phyloP scores from a whole-genome alignment of 2,888 invertebrate species.

The Apamea anceps region DNA sequence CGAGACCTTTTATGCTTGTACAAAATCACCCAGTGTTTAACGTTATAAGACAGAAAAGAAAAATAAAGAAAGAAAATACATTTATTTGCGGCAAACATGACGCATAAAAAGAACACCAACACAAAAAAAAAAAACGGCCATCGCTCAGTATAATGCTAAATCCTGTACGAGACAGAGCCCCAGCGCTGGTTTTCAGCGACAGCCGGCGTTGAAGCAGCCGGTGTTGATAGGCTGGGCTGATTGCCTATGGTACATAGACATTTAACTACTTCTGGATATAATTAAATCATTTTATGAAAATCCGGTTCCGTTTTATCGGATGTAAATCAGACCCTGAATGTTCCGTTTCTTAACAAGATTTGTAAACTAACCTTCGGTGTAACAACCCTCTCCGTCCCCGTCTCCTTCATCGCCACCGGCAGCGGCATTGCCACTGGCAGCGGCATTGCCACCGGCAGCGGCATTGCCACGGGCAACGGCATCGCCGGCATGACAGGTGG shows the following conservation, averaged over 20 bases:
- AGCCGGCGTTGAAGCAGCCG: too few species aligned
- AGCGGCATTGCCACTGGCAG: slow-evolving; percentile 47
- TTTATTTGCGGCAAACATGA: too few species aligned
- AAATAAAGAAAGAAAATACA: too few species aligned
- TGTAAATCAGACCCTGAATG: not conserved
- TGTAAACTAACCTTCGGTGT: slow-evolving; percentile 79
- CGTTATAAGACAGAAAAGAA: too few species aligned
- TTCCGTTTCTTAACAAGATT: not conserved
- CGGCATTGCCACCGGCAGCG: slow-evolving; percentile 43
- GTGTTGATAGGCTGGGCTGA: too few species aligned
- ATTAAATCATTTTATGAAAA: not conserved
- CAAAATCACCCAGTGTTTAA: not conserved
- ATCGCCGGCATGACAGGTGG: slow-evolving; percentile 59
- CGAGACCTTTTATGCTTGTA: not conserved
- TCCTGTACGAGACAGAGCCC: too few species aligned
- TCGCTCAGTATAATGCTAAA: too few species aligned
- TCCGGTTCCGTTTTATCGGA: not conserved
- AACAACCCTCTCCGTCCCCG: slow-evolving; percentile 70
- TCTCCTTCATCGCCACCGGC: slow-evolving; percentile 48
- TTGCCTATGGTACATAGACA: not conserved
- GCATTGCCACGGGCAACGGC: slow-evolving; percentile 56
- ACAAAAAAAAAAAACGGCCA: too few species aligned
- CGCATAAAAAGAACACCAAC: too few species aligned
- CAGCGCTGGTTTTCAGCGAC: too few species aligned
- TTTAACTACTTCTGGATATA: not conserved